These are phyloP conservation scores for Leptinotarsa texana DNA, from an alignment of 1,140 invertebrate genomes.

Conservation along the genomic window DNA sequence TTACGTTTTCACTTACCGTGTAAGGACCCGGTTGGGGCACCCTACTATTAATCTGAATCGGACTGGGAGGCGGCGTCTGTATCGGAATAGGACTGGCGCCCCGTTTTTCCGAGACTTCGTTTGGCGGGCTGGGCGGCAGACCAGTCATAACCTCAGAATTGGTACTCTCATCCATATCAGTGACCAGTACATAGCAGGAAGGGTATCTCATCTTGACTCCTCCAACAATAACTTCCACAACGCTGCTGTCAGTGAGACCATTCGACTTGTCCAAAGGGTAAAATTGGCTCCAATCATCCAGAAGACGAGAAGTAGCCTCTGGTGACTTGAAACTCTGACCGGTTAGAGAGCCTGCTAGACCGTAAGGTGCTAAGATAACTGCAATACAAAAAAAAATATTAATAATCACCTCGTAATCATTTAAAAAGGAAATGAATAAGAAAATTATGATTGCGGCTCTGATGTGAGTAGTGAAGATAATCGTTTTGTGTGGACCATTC, in stretches of 20 bases:
- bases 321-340: slow-evolving; percentile 78
- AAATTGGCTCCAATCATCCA: slow-evolving; percentile 94
- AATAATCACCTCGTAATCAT: too few relatives aligned
- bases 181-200: slow-evolving; percentile 88
- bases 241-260: slow-evolving; percentile 47
- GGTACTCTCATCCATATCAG: slow-evolving; percentile 77
- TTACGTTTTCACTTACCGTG: slow-evolving; percentile 39
- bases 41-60: slow-evolving; percentile 60
- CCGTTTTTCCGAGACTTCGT: slow-evolving; percentile 21
- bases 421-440: too few relatives aligned
- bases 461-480: too few relatives aligned
- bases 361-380: slow-evolving; percentile 94
- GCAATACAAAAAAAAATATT: slow-evolving; percentile 43
- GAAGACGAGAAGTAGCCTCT: slow-evolving; percentile 76
- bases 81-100: slow-evolving; percentile 25
- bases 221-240: slow-evolving; percentile 71
- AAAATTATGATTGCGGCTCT: too few relatives aligned
- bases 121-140: neutral
- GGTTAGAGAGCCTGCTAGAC: slow-evolving; percentile 86
- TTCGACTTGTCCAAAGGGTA: slow-evolving; percentile 78
- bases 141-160: slow-evolving; percentile 35
- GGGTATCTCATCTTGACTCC: slow-evolving; percentile 94
- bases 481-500: too few relatives aligned
- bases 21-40: slow-evolving; percentile 54
- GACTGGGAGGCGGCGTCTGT: slow-evolving; percentile 52